phyloP scores from a whole-genome alignment of 1,140 invertebrate species.

The Lamellibrachia luymesi region DNA sequence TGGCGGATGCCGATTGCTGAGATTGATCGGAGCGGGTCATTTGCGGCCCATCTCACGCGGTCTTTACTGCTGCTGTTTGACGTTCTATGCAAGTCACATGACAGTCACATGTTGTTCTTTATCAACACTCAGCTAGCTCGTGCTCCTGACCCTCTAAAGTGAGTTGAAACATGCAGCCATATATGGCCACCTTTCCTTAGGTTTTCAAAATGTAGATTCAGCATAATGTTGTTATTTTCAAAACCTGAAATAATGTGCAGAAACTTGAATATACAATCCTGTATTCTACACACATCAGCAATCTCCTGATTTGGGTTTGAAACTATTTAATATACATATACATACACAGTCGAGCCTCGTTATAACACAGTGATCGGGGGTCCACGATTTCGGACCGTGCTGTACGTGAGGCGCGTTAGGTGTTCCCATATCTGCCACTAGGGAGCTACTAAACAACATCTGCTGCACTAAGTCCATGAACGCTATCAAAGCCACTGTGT shows the following conservation, averaged over 20 bases:
- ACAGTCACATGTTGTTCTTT: slow-evolving; percentile 78
- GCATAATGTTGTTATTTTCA: background rate
- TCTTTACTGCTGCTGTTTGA: slow-evolving; percentile 79
- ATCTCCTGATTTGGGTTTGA: too few relatives aligned
- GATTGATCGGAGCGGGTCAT: slow-evolving; percentile 87
- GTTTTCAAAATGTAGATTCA: background rate
- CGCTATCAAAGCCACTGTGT: too few relatives aligned
- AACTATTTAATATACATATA: too few relatives aligned
- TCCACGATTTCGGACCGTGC: too few relatives aligned
- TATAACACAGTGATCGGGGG: too few relatives aligned
- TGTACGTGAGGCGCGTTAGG: too few relatives aligned
- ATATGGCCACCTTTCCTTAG: background rate
- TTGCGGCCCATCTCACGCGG: slow-evolving; percentile 85
- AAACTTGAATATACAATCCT: background rate
- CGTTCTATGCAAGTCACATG: slow-evolving; percentile 74
- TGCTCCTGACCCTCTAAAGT: slow-evolving; percentile 77
- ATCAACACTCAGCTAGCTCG: slow-evolving; percentile 75
- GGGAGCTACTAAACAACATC: too few relatives aligned
- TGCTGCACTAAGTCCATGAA: too few relatives aligned
- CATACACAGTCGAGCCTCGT: too few relatives aligned
- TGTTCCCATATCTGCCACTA: too few relatives aligned
- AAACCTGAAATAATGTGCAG: too few relatives aligned
- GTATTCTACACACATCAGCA: background rate
- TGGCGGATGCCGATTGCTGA: slow-evolving; percentile 88
- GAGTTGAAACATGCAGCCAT: slow-evolving; percentile 38